A percentile compares a stretch with the other conserved stretches of the same genome.
These are phyloP conservation scores for Geodia barretti DNA, from an alignment of 37 sponge, comb jelly and placozoan genomes.

Conservation along the genomic window DNA sequence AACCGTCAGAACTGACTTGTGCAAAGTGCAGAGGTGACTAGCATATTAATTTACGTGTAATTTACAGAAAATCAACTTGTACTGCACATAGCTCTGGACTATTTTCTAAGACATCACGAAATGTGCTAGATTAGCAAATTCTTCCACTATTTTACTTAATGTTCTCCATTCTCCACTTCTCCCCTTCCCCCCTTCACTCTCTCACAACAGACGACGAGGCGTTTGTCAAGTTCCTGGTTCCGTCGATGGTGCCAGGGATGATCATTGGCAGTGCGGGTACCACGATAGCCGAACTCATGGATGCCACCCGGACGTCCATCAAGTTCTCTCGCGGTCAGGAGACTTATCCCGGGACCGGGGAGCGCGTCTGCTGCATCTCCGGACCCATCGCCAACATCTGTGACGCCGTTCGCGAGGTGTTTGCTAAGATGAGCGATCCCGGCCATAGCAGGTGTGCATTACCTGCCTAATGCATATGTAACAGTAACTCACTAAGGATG, in stretches of 20 bases:
- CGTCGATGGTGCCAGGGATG: slow-evolving; percentile 82
- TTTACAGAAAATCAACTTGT: too few relatives aligned
- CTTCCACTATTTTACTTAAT: too few relatives aligned
- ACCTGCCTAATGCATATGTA: too few relatives aligned
- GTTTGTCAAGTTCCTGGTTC: slow-evolving; percentile 89
- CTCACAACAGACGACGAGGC: slow-evolving; percentile 28
- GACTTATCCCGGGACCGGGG: slow-evolving; percentile 80
- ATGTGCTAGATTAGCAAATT: too few relatives aligned
- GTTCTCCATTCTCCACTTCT: not conserved
- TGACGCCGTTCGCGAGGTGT: slow-evolving; percentile 28
- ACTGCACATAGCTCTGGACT: too few relatives aligned
- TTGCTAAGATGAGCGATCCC: slow-evolving; percentile 37
- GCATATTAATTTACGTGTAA: too few relatives aligned
- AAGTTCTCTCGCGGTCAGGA: slow-evolving; percentile 85
- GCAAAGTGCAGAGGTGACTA: too few relatives aligned
- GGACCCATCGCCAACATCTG: slow-evolving; percentile 57
- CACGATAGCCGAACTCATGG: slow-evolving; percentile 78
- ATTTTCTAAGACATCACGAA: too few relatives aligned
- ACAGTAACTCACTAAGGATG: too few relatives aligned
- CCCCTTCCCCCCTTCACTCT: not conserved
- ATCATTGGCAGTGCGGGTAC: slow-evolving; percentile 92
- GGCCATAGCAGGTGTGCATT: slow-evolving; percentile 11
- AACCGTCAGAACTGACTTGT: too few relatives aligned
- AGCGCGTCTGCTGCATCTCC: slow-evolving; percentile 78
- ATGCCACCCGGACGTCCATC: slow-evolving; percentile 61